These are phyloP conservation scores for Iguana delicatissima DNA, from an alignment of 2,797 vertebrate genomes.

Conservation along the genomic window DNA sequence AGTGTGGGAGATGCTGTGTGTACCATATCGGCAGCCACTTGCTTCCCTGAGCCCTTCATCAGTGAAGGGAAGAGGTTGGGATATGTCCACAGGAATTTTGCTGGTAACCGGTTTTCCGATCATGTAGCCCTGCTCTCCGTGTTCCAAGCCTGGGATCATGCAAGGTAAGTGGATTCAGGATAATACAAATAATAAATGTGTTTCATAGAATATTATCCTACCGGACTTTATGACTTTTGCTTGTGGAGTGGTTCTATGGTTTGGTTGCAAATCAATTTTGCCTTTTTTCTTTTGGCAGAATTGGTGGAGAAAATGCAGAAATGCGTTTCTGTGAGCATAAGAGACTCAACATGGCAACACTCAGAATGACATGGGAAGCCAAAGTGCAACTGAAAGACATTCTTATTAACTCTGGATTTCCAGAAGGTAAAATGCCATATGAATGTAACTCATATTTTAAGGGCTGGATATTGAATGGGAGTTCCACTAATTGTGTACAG, in stretches of 20 bases:
- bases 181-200: background rate
- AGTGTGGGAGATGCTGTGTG: slow-evolving; percentile 96
- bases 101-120: slow-evolving; percentile 92
- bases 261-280: background rate
- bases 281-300: slow-evolving; percentile 77
- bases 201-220: background rate
- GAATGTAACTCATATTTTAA: slow-evolving; percentile 19
- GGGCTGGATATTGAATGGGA: background rate
- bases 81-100: slow-evolving; percentile 93
- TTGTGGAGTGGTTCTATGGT: background rate
- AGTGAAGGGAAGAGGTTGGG: slow-evolving; percentile 93
- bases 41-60: slow-evolving; percentile 95
- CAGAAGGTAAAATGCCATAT: slow-evolving; percentile 86
- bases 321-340: slow-evolving; percentile 96
- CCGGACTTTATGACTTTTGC: background rate
- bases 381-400: slow-evolving; percentile 98
- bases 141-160: slow-evolving; percentile 96
- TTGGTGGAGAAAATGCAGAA: slow-evolving; percentile 94
- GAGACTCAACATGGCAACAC: slow-evolving; percentile 93
- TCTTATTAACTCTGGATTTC: slow-evolving; percentile 91
- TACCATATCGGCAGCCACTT: slow-evolving; percentile 94
- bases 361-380: slow-evolving; percentile 99
- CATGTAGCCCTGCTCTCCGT: slow-evolving; percentile 93
- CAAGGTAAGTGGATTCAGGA: slow-evolving; percentile 80
- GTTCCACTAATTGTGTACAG: slow-evolving; percentile 9